Conservation (phyloP, 2,888 invertebrate species). For the Endomychus coccineus region DNA sequence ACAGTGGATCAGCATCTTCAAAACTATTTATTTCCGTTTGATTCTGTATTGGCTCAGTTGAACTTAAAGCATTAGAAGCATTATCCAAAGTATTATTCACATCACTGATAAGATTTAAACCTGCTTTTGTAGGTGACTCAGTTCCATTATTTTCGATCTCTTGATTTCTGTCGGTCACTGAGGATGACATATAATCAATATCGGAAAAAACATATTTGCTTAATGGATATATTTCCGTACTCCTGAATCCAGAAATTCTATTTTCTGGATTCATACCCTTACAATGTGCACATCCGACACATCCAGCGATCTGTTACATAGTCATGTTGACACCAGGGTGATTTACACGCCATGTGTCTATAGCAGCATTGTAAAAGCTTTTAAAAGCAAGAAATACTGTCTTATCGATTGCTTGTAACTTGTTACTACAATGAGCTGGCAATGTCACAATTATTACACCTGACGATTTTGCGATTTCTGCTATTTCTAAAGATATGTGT, state of each 20-base stretch:
- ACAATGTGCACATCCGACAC: constrained; percentile 6
- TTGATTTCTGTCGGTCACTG: constrained; percentile 2
- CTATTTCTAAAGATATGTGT: constrained; percentile 15
- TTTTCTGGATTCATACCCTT: constrained; percentile 12
- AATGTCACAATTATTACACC: constrained; percentile 37
- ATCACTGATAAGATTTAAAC: background rate
- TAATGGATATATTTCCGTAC: constrained; percentile 7
- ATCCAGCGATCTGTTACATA: constrained; percentile 14
- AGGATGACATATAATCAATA: constrained; percentile 7
- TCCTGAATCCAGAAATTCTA: constrained; percentile 12
- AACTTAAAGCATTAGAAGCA: background rate
- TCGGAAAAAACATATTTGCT: constrained; percentile 8
- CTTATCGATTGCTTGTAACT: constrained; percentile 3
- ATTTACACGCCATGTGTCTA: constrained; percentile 9
- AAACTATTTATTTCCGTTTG: too few species aligned
- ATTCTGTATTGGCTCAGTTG: too few species aligned
- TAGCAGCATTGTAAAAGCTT: constrained; percentile 2
- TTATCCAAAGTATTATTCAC: background rate
- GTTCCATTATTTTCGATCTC: background rate
- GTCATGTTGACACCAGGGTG: constrained; percentile 12
- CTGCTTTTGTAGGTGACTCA: background rate
- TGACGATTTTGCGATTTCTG: constrained; percentile 33
- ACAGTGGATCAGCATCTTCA: background rate
- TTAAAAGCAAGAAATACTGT: constrained; percentile 2
- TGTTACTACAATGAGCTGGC: constrained; percentile 10